Conservation (phyloP, 2,113 vertebrate species). For the Isichthys henryi region DNA sequence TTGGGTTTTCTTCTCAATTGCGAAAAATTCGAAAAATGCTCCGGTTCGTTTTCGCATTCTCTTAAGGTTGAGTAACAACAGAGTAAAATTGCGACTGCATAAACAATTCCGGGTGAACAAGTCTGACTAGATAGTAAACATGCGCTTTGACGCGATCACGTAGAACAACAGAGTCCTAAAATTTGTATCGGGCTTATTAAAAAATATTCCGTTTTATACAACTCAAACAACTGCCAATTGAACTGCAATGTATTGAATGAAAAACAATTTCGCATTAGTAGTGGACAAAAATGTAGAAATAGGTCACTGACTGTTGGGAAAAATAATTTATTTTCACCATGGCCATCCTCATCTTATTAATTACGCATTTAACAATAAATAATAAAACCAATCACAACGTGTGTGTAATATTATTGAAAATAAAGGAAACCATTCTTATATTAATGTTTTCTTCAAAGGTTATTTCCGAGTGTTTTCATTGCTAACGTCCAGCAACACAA, state of each 20-base stretch:
- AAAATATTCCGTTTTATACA: background rate
- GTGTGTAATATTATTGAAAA: background rate
- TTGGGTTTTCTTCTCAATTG: background rate
- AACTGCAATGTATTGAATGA: background rate
- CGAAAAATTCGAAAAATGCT: background rate
- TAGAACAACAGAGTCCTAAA: background rate
- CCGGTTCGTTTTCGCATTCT: background rate
- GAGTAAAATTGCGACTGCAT: background rate
- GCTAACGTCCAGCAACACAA: background rate
- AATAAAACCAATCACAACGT: background rate
- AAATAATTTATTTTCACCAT: background rate
- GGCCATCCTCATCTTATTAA: background rate
- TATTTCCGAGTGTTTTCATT: background rate
- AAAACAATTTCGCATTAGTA: background rate
- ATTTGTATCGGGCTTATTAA: background rate
- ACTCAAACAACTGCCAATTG: background rate
- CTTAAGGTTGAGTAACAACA: background rate
- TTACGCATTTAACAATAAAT: background rate
- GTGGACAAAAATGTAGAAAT: background rate
- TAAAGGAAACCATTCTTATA: background rate
- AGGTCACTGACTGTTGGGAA: background rate
- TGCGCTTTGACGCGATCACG: background rate
- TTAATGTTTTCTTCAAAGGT: background rate
- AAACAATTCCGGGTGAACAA: slow-evolving; percentile 1
- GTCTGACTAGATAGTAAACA: background rate